Conservation (phyloP, 2,888 invertebrate genomes). For the Rotaria macrura region DNA sequence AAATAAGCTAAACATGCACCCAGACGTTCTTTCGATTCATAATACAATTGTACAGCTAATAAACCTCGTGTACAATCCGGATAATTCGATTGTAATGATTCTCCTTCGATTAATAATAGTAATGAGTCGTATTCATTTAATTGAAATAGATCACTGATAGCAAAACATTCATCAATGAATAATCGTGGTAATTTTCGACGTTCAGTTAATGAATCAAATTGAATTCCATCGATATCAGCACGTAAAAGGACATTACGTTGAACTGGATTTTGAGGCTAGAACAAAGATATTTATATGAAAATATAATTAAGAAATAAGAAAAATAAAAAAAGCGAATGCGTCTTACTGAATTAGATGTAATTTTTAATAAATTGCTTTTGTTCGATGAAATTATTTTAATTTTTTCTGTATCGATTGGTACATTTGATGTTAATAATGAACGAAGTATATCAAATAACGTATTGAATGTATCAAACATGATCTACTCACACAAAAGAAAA, state of each 20-base stretch:
- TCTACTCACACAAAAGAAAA: not conserved
- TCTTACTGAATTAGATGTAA: not conserved
- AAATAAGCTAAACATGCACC: conserved; percentile 10
- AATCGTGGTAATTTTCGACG: conserved; percentile 8
- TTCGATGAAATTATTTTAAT: not conserved
- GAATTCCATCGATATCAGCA: conserved; percentile 1
- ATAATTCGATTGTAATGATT: not conserved
- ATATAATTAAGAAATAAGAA: too few relatives aligned
- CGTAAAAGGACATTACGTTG: not conserved
- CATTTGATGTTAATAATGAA: conserved; percentile 5
- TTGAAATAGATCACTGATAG: conserved; percentile 12
- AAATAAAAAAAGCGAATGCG: too few relatives aligned
- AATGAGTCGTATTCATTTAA: not conserved
- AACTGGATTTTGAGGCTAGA: not conserved
- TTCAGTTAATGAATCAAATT: not conserved
- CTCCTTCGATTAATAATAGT: conserved; percentile 5
- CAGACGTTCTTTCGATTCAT: conserved; percentile 19
- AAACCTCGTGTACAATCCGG: conserved; percentile 16
- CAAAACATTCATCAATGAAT: conserved; percentile 17
- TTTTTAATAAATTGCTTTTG: not conserved
- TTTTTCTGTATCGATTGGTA: not conserved
- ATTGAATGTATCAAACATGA: not conserved
- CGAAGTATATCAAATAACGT: not conserved
- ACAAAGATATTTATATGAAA: not conserved
- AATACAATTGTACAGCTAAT: conserved; percentile 7